A percentile compares a stretch with the other conserved stretches of the same genome.
Evolutionary conservation across 2,113 vertebrate genomes (phyloP).

Genomic region (Oreochromis aureus): DNA sequence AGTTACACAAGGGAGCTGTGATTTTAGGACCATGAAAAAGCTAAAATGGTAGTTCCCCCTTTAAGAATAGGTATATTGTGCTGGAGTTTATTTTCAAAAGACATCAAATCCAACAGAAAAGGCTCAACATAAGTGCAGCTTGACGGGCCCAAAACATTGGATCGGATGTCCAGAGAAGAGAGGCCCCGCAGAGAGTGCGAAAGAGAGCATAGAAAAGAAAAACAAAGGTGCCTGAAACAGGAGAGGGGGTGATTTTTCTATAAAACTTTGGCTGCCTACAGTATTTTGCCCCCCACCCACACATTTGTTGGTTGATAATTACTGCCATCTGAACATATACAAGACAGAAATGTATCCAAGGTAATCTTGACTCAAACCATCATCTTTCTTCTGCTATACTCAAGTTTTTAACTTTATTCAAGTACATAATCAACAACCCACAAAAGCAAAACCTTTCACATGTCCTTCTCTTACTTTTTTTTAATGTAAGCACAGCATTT

Average conservation of each 20-base stretch:
- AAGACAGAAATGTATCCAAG: background rate
- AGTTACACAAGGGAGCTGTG: slow-evolving; percentile 9
- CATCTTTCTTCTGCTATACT: background rate
- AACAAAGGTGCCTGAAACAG: slow-evolving; percentile 39
- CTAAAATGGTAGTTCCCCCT: slow-evolving; percentile 11
- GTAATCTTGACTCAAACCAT: background rate
- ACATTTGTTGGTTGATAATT: slow-evolving; percentile 31
- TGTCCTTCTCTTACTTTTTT: background rate
- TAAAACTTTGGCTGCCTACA: slow-evolving; percentile 12
- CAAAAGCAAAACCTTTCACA: background rate
- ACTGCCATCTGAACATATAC: slow-evolving; percentile 27
- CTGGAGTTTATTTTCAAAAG: slow-evolving; percentile 49
- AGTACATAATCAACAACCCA: background rate
- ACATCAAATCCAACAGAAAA: slow-evolving; percentile 27
- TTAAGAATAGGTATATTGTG: slow-evolving; percentile 25
- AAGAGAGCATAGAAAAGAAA: slow-evolving; percentile 18
- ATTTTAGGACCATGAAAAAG: slow-evolving; percentile 24
- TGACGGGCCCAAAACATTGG: slow-evolving; percentile 27
- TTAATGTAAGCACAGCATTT: background rate
- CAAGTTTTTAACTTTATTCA: background rate
- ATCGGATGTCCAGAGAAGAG: slow-evolving; percentile 19
- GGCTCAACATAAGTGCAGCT: background rate
- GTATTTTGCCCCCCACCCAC: background rate
- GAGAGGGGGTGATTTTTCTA: slow-evolving; percentile 32
- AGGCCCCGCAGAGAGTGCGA: background rate